Base-by-base conservation (phyloP, 1,140 invertebrate genomes). In the Myzus persicae region DNA sequence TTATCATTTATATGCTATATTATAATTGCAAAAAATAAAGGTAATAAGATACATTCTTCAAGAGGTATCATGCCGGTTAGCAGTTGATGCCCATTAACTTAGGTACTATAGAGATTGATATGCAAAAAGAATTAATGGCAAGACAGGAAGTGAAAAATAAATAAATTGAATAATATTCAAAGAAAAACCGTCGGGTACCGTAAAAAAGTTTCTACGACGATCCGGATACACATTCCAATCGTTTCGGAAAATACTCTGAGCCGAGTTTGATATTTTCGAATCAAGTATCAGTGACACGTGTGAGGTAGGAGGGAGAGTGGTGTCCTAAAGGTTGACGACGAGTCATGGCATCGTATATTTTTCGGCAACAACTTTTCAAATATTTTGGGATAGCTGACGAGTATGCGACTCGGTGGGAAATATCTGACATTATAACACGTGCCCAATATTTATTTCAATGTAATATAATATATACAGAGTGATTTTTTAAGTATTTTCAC, bases 121-220 rank as follows among this genome's bases (percentile, higher is more conserved):
- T 59, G 26, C 9, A 59, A n/a, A 67, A 59, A 59, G 26, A 31
- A 59, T 11, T 4, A 31, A 59, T 8, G 48, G 7, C 20, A 31
- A 59, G 54, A 14, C 54, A 31, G 26, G 54, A 59, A 59, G 54
- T 31, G 26, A 31, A 31, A 76, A 76, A 67, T n/a, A 36, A 18
- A n/a, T 76, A 76, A 76, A 76, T 76, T 76, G 59, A 76, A 76
- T 76, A 76, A n/a, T 76, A 31, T 76, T 76, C 59, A 76, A 76
- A 76, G 31, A 76, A 76, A 76, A 76, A 14, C 14, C 1, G 59
- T n/a, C 14, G 7, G 14, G 14, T 76, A 0, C 5, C 14, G 59
- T 76, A n/a, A n/a, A 76, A 76, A 67, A 67, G 59, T 67, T 67
- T 76, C 31, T 76, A 2, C 14, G n/a, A n/a, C 7, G 14, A 76